These are phyloP conservation scores for Alexandromys fortis DNA, from an alignment of 2,113 vertebrate genomes.

Conservation along the genomic window DNA sequence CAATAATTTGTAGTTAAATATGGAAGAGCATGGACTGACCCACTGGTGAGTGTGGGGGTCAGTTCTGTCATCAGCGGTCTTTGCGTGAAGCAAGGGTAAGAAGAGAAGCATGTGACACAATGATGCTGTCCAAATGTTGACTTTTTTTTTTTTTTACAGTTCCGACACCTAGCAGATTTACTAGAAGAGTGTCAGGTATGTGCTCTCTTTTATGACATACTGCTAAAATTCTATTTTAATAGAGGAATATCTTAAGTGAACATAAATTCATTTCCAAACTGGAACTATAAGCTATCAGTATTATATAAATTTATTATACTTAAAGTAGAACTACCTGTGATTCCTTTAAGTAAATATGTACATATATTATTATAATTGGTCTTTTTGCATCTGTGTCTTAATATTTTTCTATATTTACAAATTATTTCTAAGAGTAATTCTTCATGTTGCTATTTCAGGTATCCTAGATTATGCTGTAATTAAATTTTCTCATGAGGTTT, in stretches of 20 bases:
- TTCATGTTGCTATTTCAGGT: neutral
- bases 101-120: neutral
- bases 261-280: constrained; percentile 31
- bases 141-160: constrained; percentile 86
- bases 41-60: neutral
- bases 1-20: neutral
- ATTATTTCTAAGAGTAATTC: constrained; percentile 30
- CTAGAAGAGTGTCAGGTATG: constrained; percentile 97
- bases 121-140: constrained; percentile 25
- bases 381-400: neutral
- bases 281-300: constrained; percentile 12
- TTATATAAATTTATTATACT: constrained; percentile 25
- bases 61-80: neutral
- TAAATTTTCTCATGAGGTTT: neutral
- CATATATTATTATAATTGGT: neutral
- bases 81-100: neutral
- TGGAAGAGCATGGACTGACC: constrained; percentile 8
- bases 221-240: constrained; percentile 42
- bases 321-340: constrained; percentile 45
- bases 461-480: constrained; percentile 4
- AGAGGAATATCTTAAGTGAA: constrained; percentile 46
- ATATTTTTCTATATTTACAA: constrained; percentile 38
- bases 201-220: constrained; percentile 59
- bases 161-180: constrained; percentile 93
- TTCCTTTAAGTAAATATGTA: neutral